Base-by-base conservation (phyloP, 2,888 invertebrate species). In the Onchidella celtica region DNA sequence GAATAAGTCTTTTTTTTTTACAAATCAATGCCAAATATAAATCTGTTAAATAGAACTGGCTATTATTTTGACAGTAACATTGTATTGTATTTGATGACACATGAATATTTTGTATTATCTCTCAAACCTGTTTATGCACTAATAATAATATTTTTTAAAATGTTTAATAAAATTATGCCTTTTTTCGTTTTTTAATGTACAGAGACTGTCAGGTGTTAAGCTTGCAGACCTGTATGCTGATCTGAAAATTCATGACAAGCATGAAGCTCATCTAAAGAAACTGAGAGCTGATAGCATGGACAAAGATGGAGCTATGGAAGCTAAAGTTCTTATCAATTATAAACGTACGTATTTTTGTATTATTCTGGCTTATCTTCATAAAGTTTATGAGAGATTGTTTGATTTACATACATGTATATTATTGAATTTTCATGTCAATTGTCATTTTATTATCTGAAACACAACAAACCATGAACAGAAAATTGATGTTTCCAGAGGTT, bases 211-310 rank as follows among this genome's bases (percentile, higher is more conserved):
- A 3, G 97, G 97, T 90, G 95, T 96, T 0, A 97, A 97, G 93
- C 93, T 98, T 38, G 96, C 97, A 90, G 97, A 97, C 0, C 92
- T 98, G 29, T 97, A 96, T 91, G 96, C 96, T 91, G 98, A 98
- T 90, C 94, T 98, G 6, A 97, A 97, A 94, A 95, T 97, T 65
- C 98, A 98, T 84, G 98, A 98, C 90, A 98, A 98, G 94, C 97
- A 97, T 93, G 98, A 98, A 94, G 94, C 97, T 55, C 95, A 96
- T 0, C 95, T 95, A 92, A 98, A 98, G 92, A 96, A 96, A 90
- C 93, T 96, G 2, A 96, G 96, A 91, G 95, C 96, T 66, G 97
- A 97, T 87, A 97, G 97, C 32, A 95, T 96, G 85, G 98, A 98
- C 92, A 96, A 97, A 88, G 97, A 97, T 89, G 90, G 90, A 29